These are phyloP conservation scores for Mythimna albipuncta DNA, from an alignment of 2,888 invertebrate species.

Conservation along the genomic window DNA sequence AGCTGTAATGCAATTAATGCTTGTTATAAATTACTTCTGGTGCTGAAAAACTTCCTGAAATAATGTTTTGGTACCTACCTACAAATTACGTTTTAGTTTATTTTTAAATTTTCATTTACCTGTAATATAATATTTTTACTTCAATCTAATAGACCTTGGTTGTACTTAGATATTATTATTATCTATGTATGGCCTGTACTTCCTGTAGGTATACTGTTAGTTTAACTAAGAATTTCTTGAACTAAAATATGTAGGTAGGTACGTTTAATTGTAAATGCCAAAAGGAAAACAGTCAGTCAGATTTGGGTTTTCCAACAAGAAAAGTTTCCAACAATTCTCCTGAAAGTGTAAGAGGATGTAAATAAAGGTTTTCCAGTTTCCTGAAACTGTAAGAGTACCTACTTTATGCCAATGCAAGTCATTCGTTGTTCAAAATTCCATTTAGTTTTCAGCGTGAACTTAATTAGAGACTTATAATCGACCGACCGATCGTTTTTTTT, in stretches of 20 bases:
- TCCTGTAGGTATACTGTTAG: too few relatives aligned
- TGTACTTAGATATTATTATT: too few relatives aligned
- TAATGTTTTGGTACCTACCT: neutral
- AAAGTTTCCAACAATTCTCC: neutral
- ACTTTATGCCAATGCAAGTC: neutral
- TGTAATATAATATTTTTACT: too few relatives aligned
- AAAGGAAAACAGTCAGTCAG: neutral
- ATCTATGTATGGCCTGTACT: too few relatives aligned
- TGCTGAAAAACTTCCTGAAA: neutral
- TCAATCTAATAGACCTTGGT: too few relatives aligned
- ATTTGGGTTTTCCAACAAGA: slow-evolving; percentile 8
- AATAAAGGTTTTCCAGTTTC: neutral
- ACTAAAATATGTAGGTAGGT: too few relatives aligned
- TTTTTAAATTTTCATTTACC: neutral
- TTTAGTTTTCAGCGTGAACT: neutral
- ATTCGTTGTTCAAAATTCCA: neutral
- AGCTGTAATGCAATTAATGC: neutral
- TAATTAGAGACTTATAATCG: neutral
- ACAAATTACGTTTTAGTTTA: neutral
- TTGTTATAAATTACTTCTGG: neutral
- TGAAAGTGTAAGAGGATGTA: slow-evolving; percentile 9
- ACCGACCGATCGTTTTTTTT: too few relatives aligned
- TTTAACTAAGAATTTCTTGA: too few relatives aligned
- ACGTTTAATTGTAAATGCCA: too few relatives aligned
- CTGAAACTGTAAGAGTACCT: neutral